These are phyloP conservation scores for Sesamia nonagrioides DNA, from an alignment of 1,140 invertebrate genomes.

Conservation along the genomic window DNA sequence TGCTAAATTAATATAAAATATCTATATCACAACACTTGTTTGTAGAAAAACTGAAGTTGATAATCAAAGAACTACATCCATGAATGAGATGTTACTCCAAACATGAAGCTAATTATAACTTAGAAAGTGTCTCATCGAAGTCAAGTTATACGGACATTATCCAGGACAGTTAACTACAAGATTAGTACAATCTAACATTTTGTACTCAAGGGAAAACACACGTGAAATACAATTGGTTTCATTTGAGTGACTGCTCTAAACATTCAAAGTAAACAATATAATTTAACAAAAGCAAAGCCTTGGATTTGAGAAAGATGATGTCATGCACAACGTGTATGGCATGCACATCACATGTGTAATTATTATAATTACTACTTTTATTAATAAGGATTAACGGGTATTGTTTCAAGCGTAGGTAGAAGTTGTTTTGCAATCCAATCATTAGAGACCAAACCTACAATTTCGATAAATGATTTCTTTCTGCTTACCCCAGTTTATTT, in stretches of 20 bases:
- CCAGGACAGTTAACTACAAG: neutral
- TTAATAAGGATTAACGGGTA: slow-evolving; percentile 19
- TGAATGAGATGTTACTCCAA: no score
- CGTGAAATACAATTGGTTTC: slow-evolving; percentile 19
- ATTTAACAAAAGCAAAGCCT: slow-evolving; percentile 21
- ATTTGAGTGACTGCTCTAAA: slow-evolving; percentile 31
- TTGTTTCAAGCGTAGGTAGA: slow-evolving; percentile 20
- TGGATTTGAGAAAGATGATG: slow-evolving; percentile 3
- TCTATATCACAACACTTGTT: no score
- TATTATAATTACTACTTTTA: slow-evolving; percentile 27
- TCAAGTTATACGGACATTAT: no score
- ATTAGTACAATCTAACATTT: neutral
- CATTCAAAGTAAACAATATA: slow-evolving; percentile 23
- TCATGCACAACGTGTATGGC: neutral
- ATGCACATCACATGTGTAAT: slow-evolving; percentile 11
- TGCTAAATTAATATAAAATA: no score
- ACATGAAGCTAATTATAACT: no score
- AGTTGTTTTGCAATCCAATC: neutral
- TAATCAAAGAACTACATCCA: no score
- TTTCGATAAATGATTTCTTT: neutral
- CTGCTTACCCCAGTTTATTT: no score
- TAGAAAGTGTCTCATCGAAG: no score
- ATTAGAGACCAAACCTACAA: neutral
- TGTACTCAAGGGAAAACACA: slow-evolving; percentile 3
- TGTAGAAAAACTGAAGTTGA: no score